Percentiles rank a stretch among this genome's conserved stretches.
phyloP scores from a whole-genome alignment of 2,113 vertebrate species.

The Gorsachius goisagi region DNA sequence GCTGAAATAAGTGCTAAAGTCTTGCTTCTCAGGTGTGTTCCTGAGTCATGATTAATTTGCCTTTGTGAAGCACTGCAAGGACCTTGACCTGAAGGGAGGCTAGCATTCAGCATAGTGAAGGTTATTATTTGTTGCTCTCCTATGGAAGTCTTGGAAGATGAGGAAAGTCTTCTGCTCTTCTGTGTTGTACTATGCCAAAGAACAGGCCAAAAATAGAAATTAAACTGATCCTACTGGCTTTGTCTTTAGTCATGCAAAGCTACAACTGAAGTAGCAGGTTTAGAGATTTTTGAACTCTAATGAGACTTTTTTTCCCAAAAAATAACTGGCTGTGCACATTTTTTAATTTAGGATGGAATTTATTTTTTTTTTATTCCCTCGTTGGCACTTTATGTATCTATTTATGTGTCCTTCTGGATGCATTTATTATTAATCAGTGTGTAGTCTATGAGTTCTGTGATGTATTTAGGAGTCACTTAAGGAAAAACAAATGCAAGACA shows the following conservation, averaged over 20 bases:
- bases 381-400: not conserved
- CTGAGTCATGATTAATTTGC: not conserved
- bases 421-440: not conserved
- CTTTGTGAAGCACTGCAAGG: not conserved
- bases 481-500: not conserved
- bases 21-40: not conserved
- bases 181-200: not conserved
- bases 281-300: not conserved
- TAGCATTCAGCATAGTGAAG: not conserved
- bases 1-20: not conserved
- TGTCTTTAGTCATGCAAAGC: not conserved
- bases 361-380: not conserved
- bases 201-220: constrained; percentile 7
- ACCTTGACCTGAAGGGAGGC: not conserved
- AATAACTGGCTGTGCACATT: not conserved
- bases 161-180: not conserved
- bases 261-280: not conserved
- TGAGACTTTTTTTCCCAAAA: not conserved
- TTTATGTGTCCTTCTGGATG: not conserved
- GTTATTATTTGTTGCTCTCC: not conserved
- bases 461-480: not conserved
- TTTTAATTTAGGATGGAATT: not conserved
- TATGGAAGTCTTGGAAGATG: not conserved
- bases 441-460: not conserved
- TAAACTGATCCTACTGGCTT: not conserved